Conservation (phyloP, 2,797 vertebrate genomes). For the Eulemur rubriventer region DNA sequence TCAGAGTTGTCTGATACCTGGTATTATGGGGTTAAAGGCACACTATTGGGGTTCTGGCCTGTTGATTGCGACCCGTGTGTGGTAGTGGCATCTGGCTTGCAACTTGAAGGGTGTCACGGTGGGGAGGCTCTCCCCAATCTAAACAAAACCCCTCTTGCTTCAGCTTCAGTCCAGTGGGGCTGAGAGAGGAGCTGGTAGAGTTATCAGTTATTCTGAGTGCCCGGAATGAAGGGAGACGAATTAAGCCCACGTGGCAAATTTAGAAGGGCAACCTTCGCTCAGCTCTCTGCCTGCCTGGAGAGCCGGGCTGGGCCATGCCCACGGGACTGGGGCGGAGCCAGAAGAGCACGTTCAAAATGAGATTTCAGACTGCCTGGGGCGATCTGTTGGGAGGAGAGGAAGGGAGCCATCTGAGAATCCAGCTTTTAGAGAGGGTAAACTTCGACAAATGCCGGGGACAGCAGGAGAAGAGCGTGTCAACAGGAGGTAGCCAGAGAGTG, state of each 20-base stretch:
- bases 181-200: rapidly evolving
- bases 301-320: not conserved
- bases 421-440: not conserved
- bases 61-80: not conserved
- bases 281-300: not conserved
- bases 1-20: not conserved
- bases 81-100: not conserved
- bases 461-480: not conserved
- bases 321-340: rapidly evolving
- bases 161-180: not conserved
- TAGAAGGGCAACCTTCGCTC: not conserved
- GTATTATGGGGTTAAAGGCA: not conserved
- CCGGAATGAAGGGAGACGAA: not conserved
- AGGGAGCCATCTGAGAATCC: not conserved
- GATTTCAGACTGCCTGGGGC: not conserved
- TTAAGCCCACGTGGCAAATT: rapidly evolving
- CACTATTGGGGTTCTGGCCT: not conserved
- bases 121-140: not conserved
- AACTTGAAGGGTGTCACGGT: not conserved
- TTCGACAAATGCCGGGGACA: not conserved
- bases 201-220: not conserved
- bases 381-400: not conserved
- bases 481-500: rapidly evolving
- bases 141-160: not conserved
- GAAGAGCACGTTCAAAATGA: not conserved